Evolutionary conservation across 2,113 vertebrate species (phyloP), one percentile per base, ranked within the genome.

Genomic region (Cricetomys ansorgei): DNA sequence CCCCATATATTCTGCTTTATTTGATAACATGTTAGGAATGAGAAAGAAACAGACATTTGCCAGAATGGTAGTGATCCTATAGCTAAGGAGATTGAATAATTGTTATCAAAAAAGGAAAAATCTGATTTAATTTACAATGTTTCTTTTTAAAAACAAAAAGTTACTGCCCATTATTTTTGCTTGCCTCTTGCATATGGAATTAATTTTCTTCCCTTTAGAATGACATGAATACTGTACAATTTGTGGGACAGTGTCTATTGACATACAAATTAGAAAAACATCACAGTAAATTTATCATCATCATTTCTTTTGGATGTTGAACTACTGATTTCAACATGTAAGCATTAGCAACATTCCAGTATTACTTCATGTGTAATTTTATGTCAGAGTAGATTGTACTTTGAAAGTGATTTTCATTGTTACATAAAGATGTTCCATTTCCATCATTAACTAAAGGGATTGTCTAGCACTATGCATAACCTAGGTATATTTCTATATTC

Each of bases 21-120:
- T 96, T 92, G 21, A 11, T 37, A 90, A 72, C 7, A 91, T 94
- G 43, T 73, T 93, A 92, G 15, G 83, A 93, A 92, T 75, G 17
- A 76, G 21, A 87, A 2, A 69, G 9, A 4, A 70, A 25, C 0
- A 79, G 7, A 31, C 1, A 34, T 29, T 67, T 89, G 7, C 48
- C 19, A 86, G 25, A n/a, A 93, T 27, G 19, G 40, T 48, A 64
- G 43, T 67, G 1, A 27, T 29, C 89, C 27, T 92, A 13, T 83
- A 17, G 27, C 62, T 84, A 90, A 91, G 29, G 25, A 72, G 11
- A 40, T 29, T 80, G 15, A 88, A 89, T 67, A 94, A 76, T 57
- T 16, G 21, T 8, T 21, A 76, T 80, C 57, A 85, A 93, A 11
- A 69, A 95, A 96, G 23, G 8, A 92, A 77, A 86, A 7, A 19